Evolutionary conservation across 1,140 invertebrate species (phyloP), one percentile per base, ranked within the genome.

Genomic region (Drosophila albomicans): DNA sequence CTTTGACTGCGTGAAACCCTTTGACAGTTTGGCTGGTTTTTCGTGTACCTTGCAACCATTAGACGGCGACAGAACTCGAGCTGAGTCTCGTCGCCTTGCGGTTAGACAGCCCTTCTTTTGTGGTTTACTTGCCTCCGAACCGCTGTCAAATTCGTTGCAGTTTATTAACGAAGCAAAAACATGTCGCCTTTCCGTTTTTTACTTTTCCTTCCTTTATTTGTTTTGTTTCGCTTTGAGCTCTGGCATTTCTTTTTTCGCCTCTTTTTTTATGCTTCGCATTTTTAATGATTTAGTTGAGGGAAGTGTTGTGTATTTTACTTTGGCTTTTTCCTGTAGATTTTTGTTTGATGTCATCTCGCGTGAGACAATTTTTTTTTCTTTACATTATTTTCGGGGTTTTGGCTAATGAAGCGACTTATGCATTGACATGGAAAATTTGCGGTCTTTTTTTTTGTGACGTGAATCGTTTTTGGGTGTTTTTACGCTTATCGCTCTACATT

Each of bases 381-480:
- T 20, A 20, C 16, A 20, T 20, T 30, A 43, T 43, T 48, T 43
- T 30, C 16, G 4, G n/a, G 43, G 49, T 35, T 57, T 25, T 67
- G 70, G 81, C 84, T 88, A 88, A 88, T 88, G 84, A 88, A 88
- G 84, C 80, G 81, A 84, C 84, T 89, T 89, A 84, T 89, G 84
- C 84, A 88, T 75, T 88, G 85, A 88, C 85, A 88, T 88, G 84
- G 84, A 84, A 88, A 88, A 84, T 88, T 81, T 88, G 80, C 78
- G 84, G 84, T 81, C 41, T 51, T 52, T 35, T 72, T 76, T 20
- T 75, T 82, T 68, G 64, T 65, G 51, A 43, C 20, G 15, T 45
- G 20, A 45, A 28, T 4, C 51, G 51, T 86, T 78, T 79, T 66
- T 30, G 46, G 71, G 16, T 77, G 73, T 80, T 88, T 87, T 87